phyloP scores from a whole-genome alignment of 2,888 invertebrate genomes.

The Epinotia nisella region DNA sequence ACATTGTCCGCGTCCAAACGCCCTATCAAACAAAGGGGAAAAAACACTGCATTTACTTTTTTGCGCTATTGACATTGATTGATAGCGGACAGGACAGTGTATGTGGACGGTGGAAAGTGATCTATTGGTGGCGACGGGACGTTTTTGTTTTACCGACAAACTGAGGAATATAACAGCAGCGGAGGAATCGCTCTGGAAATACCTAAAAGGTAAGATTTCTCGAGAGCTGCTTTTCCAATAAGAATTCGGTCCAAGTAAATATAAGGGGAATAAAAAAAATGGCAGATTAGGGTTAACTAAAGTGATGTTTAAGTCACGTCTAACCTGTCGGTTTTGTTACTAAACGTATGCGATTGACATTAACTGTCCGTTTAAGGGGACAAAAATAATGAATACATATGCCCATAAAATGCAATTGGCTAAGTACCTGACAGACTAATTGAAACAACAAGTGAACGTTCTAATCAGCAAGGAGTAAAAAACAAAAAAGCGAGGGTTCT shows the following conservation, averaged over 20 bases:
- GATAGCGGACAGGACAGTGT: constrained; percentile 54
- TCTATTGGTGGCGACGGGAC: constrained; percentile 64
- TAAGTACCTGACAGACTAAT: neutral
- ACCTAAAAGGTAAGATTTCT: constrained; percentile 74
- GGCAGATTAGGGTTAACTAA: too few species aligned
- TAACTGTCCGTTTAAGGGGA: too few species aligned
- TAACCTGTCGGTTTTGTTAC: too few species aligned
- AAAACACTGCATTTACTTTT: constrained; percentile 39
- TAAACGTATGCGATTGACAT: too few species aligned
- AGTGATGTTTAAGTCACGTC: too few species aligned
- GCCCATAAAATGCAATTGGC: constrained; percentile 42
- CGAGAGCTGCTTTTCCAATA: constrained; percentile 47
- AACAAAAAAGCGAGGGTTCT: too few species aligned
- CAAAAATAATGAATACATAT: too few species aligned
- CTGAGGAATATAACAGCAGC: constrained; percentile 77
- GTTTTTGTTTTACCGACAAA: constrained; percentile 71
- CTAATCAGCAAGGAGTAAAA: too few species aligned
- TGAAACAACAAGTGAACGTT: neutral
- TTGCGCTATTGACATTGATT: constrained; percentile 53
- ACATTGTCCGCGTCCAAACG: constrained; percentile 60
- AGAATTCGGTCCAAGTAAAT: constrained; percentile 73
- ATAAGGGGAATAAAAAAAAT: too few species aligned
- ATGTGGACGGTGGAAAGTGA: constrained; percentile 72
- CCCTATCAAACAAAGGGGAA: constrained; percentile 31
- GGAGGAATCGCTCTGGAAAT: constrained; percentile 79